These are phyloP conservation scores for Otocyon megalotis DNA, from an alignment of 2,113 vertebrate genomes.

Conservation along the genomic window DNA sequence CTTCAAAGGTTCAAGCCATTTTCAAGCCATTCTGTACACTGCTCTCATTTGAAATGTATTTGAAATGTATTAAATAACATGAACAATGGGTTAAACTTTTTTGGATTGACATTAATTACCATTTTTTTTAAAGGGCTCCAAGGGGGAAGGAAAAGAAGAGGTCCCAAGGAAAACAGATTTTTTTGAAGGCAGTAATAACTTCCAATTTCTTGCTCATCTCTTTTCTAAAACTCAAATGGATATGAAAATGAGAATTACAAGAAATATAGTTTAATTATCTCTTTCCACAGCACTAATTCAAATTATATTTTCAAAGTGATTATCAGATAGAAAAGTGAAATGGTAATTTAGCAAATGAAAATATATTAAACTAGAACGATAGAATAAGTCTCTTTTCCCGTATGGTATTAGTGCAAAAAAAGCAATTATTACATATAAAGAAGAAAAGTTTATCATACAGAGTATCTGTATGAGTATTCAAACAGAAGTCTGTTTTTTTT, in stretches of 20 bases:
- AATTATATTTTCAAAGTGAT: constrained; percentile 11
- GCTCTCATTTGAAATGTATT: background rate
- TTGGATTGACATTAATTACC: background rate
- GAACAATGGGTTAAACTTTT: background rate
- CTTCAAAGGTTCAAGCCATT: background rate
- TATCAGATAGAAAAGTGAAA: background rate
- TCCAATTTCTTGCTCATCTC: background rate
- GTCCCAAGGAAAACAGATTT: background rate
- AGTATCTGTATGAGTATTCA: background rate
- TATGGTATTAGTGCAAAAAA: background rate
- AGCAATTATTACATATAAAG: background rate
- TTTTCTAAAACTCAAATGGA: constrained; percentile 22
- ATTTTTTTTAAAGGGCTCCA: background rate
- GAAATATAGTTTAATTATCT: background rate
- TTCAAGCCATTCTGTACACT: background rate
- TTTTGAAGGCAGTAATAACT: constrained; percentile 8
- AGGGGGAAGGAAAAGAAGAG: background rate
- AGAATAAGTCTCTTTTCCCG: background rate
- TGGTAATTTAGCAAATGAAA: background rate
- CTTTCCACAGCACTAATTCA: background rate
- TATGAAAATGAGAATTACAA: background rate
- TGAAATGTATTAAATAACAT: background rate
- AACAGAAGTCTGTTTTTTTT: background rate
- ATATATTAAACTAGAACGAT: background rate
- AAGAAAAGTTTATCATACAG: background rate